Evolutionary conservation across 2,888 invertebrate genomes (phyloP), one percentile per base, ranked within the genome.

Genomic region (Yponomeuta malinellus): DNA sequence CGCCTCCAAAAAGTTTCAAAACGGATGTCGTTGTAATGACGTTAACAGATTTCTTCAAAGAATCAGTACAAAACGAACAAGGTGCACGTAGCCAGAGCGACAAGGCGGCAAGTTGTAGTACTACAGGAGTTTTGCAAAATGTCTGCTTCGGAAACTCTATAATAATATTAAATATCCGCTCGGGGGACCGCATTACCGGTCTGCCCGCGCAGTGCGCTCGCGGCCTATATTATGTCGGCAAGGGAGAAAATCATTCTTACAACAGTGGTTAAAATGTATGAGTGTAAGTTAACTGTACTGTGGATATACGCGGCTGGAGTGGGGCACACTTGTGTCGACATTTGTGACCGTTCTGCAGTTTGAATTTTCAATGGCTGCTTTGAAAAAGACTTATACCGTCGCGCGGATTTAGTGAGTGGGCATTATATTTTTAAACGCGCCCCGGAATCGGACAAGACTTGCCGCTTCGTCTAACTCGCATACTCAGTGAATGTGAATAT

Each of bases 91-190:
- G 52, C 12, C 10, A 59, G 4, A 43, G 3, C 52, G 15, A 59
- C 52, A 59, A 59, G 15, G 52, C 52, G 15, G 52, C 5, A 15
- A 15, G 10, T 29, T 31, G 65, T 33, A 31, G n/a, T 65, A 43
- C 43, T 43, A 43, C 5, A 2, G 65, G 33, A 65, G 65, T 70
- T 70, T 64, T 37, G 63, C 68, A 71, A 74, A 73, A 73, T 75
- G 73, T 78, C 77, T 75, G 76, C 73, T 73, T 73, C 75, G 76
- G 79, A 78, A 74, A 78, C 75, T 73, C 72, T 72, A 72, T 79
- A 78, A 80, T 79, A 79, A 76, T 79, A 77, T 79, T 76, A 76
- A 77, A 78, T 79, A 80, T 77, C 79, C 78, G 52, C 52, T 59
- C 74, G 73, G 43, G 31, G 29, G 8, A 65, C 65, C 71, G 71